Base-by-base conservation (phyloP, 2,888 invertebrate species). In the Cataglyphis cursor region DNA sequence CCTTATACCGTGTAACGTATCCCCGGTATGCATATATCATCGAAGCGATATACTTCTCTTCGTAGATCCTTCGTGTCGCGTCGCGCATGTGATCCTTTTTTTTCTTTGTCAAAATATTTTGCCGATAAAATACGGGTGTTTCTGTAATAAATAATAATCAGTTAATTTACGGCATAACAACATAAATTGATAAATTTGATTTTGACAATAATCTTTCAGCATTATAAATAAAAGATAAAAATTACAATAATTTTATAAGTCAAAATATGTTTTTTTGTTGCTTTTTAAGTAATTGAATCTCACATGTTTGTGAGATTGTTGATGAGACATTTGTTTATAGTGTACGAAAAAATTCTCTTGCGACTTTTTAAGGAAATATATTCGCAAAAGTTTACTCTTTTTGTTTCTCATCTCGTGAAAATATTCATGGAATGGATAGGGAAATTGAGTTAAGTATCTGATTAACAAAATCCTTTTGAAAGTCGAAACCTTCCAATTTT, bases 21-120 rank as follows among this genome's bases (percentile, higher is more conserved):
- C 48, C 51, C 38, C 68, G 80, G 72, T 83, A 85, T 88, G 88
- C 87, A 88, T 89, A 89, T 86, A 88, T 90, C 89, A 92, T 87
- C 76, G 88, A 44, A 62, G 44, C 81, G 87, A 82, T 82, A 85
- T 81, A 82, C 82, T 54, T 66, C 80, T 82, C 61, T 12, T 15
- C 38, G 66, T 68, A 44, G 72, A 85, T 84, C 66, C 61, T n/a
- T 18, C 21, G 78, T 57, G 73, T 81, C 31, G 76, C 31, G 70
- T 54, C 38, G 51, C 51, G 54, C 21, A 38, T 35, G 61, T 24
- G 61, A 68, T 76, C 15, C 59, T 72, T 64, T 66, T 72, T 59
- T 62, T 28, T 38, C 24, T 57, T 81, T 59, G 81, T 87, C 85
- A 59, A 70, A 80, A 70, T 35, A 44, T 70, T 44, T 9, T 59